Evolutionary conservation across 2,113 vertebrate genomes (phyloP), one percentile per base, ranked within the genome.

Genomic region (Rhagologus leucostigma): DNA sequence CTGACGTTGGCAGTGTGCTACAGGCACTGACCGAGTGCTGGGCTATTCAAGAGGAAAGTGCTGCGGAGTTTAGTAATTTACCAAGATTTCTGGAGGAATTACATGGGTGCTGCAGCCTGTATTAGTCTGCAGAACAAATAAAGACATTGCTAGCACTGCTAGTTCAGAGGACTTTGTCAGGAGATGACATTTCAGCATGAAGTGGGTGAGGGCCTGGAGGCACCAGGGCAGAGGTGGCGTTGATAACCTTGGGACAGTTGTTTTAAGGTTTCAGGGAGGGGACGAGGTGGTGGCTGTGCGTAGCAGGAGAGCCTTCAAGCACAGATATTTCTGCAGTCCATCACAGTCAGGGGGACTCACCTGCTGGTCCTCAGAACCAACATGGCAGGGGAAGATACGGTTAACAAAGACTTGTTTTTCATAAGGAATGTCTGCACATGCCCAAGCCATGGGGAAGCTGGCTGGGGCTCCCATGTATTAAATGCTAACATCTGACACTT

Each of bases 51-150:
- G 44, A 86, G 92, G 56, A 62, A 80, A 73, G 59, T 35, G 80
- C 59, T 96, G 96, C 76, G 88, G 93, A 96, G 82, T 81, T 97
- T 71, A 78, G 83, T 87, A 30, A 93, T 97, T 97, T 97, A 97
- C 96, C 97, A 95, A 76, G 90, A 85, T 55, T 97, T 93, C 89
- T 90, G 91, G 88, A 89, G 94, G 94, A 96, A 95, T 91, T 97
- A 80, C 92, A 96, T 97, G 93, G 91, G 65, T 96, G 95, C 95
- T 79, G 96, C 93, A 97, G 87, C 96, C 97, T 97, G 95, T 87
- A 88, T 97, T 96, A 97, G 95, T 96, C 96, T 97, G 96, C 92
- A 98, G 98, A 97, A 97, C 85, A 97, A 98, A 98, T 89, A 87
- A 95, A 98, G 92, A 89, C 95, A 96, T 97, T 0, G 17, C 71